A percentile compares a stretch with the other conserved stretches of the same genome.
Evolutionary conservation across 2,113 vertebrate genomes (phyloP).

Genomic region (Glaucidium brasilianum): DNA sequence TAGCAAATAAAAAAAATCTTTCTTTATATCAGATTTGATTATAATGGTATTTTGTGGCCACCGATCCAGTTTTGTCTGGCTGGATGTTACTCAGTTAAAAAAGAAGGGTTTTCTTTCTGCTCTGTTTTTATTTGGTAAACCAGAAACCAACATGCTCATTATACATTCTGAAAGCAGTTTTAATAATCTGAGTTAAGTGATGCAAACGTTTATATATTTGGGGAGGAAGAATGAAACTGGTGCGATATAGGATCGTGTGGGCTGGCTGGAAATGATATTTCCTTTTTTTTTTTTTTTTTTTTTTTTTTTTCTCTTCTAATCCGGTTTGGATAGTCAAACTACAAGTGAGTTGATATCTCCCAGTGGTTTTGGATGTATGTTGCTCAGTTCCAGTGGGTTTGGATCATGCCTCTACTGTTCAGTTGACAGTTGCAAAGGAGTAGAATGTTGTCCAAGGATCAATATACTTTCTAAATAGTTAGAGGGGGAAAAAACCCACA

Average conservation of each 20-base stretch:
- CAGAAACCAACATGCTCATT: constrained; percentile 31
- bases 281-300: not conserved
- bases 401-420: not conserved
- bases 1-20: not conserved
- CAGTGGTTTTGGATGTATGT: not conserved
- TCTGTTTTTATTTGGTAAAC: constrained; percentile 32
- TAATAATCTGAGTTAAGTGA: not conserved
- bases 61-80: not conserved
- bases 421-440: not conserved
- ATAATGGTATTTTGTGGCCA: not conserved
- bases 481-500: too few relatives aligned
- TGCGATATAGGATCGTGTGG: not conserved
- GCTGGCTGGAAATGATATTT: not conserved
- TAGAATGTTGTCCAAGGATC: not conserved
- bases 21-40: not conserved
- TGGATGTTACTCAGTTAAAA: not conserved
- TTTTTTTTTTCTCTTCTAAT: not conserved
- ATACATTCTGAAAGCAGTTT: not conserved
- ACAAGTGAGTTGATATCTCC: not conserved
- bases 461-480: not conserved
- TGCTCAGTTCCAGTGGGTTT: not conserved
- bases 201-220: not conserved
- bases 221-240: not conserved
- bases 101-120: not conserved
- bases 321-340: not conserved